These are phyloP conservation scores for Pomacea maculata DNA, from an alignment of 1,140 invertebrate genomes.

Conservation along the genomic window DNA sequence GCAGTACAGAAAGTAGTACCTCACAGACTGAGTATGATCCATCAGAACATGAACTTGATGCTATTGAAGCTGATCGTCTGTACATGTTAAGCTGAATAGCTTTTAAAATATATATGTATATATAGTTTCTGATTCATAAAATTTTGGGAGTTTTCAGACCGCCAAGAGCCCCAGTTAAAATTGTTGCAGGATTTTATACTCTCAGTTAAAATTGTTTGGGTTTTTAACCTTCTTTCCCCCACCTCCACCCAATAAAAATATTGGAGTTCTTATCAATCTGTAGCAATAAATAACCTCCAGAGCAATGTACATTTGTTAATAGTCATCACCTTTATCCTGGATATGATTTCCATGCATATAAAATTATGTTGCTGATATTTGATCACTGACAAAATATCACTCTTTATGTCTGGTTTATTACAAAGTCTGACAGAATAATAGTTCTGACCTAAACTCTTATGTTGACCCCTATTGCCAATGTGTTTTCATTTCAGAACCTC, in stretches of 20 bases:
- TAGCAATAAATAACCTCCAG: too few relatives aligned
- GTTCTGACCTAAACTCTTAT: too few relatives aligned
- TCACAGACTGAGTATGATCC: conserved; percentile 16
- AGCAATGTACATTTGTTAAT: too few relatives aligned
- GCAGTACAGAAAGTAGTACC: conserved; percentile 19
- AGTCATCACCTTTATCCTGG: too few relatives aligned
- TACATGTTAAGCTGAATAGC: neutral
- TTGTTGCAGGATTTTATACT: neutral
- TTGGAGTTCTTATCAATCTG: too few relatives aligned
- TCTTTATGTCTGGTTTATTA: too few relatives aligned
- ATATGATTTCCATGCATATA: too few relatives aligned
- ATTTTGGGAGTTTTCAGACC: neutral
- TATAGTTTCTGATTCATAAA: neutral
- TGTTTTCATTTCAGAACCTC: too few relatives aligned
- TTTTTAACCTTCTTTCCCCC: neutral
- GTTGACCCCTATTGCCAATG: too few relatives aligned
- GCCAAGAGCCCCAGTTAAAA: neutral
- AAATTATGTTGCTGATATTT: too few relatives aligned
- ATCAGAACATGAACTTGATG: conserved; percentile 12
- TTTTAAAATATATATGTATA: neutral
- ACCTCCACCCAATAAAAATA: neutral
- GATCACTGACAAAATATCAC: too few relatives aligned
- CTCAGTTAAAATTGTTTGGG: neutral
- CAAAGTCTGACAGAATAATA: too few relatives aligned
- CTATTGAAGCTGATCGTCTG: conserved; percentile 26